Evolutionary conservation across 2,888 invertebrate genomes (phyloP).

Genomic region (Lasioglossum calceatum): DNA sequence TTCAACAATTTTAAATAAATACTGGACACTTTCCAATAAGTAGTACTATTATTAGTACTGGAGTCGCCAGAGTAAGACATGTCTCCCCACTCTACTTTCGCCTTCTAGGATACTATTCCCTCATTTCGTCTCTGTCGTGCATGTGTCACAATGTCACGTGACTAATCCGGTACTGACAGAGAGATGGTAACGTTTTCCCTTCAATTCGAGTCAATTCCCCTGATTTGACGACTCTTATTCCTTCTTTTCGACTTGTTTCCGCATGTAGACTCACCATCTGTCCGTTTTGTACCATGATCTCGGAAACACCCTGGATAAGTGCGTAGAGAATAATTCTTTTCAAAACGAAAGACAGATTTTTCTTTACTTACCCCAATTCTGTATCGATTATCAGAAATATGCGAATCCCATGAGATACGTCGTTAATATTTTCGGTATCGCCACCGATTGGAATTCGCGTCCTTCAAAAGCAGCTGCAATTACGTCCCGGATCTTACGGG

Average conservation of each 20-base stretch:
- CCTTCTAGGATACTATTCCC: no score
- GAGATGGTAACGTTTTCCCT: no score
- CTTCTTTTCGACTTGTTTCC: not conserved
- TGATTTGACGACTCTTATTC: not conserved
- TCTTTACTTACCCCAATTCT: not conserved
- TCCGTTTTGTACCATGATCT: not conserved
- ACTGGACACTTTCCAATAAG: no score
- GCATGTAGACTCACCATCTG: not conserved
- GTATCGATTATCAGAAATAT: not conserved
- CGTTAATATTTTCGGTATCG: constrained; percentile 41
- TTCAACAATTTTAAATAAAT: no score
- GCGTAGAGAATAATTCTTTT: not conserved
- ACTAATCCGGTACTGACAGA: no score
- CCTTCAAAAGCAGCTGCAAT: not conserved
- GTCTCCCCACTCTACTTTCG: no score
- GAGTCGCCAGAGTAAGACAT: no score
- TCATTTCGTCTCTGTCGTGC: no score
- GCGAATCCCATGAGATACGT: not conserved
- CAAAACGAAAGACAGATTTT: no score
- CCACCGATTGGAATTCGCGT: constrained; percentile 21
- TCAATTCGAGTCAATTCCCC: no score
- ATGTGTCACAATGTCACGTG: no score
- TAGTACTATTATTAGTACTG: no score
- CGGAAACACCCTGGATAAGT: not conserved
- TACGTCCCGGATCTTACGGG: not conserved